Evolutionary conservation across 2,888 invertebrate genomes (phyloP), one percentile per base, ranked within the genome.

Genomic region (Agrochola circellaris): DNA sequence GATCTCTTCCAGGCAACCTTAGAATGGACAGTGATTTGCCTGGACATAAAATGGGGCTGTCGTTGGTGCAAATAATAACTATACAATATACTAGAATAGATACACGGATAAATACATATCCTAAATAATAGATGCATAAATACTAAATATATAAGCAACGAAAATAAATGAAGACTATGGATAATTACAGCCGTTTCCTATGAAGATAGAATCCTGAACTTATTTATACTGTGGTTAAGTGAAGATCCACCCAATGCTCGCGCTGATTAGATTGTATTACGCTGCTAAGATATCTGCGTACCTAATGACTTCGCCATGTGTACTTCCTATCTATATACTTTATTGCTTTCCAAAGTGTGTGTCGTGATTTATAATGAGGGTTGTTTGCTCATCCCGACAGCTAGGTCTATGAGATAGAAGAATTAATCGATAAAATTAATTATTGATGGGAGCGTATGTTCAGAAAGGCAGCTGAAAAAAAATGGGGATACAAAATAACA

Each of bases 351-450:
- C 48, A 79, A 84, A 84, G 70, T 67, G 38, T 71, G 26, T 73
- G 54, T 48, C 80, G 67, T 84, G 81, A 79, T 84, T 82, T 84
- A 80, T 83, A 73, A 23, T 83, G 69, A 23, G 73, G 83, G 79
- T 67, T 70, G 66, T 81, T 67, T 77, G 61, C 56, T 70, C 34
- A 66, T 75, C 54, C 34, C 38, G 48, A 67, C 71, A 68, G 54
- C 20, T 54, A 45, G 20, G 6, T 78, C n/a, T 45, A 8, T 30
- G 20, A 8, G 26, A 58, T 30, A 15, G 38, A 73, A 38, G 73
- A 58, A 64, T 42, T 64, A 69, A 73, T 62, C 51, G 34, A 81
- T 71, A 51, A 62, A 62, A 69, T 62, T 75, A 76, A 82, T 54
- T 62, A 76, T 82, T 68, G 20, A 82, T 58, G 68, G 68, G 51